These are phyloP conservation scores for Tetrapedia diversipes DNA, from an alignment of 2,888 invertebrate species.

Conservation along the genomic window DNA sequence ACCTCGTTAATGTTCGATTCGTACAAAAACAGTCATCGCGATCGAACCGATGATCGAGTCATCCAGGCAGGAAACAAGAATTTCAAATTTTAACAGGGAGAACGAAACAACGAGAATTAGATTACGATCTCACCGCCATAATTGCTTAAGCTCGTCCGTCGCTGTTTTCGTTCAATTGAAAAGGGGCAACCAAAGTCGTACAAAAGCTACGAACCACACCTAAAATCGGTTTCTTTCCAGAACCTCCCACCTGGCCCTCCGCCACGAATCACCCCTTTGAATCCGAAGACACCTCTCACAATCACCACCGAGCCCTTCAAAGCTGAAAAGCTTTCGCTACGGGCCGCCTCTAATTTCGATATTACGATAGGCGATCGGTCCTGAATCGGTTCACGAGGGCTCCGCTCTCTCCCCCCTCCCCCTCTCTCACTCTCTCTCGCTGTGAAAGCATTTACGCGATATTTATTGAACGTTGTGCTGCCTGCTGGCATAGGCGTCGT, in stretches of 20 bases:
- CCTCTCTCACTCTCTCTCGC: too few species aligned
- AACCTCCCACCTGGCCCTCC: neutral
- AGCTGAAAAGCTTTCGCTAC: slow-evolving; percentile 25
- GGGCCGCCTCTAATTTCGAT: slow-evolving; percentile 57
- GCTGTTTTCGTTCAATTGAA: too few species aligned
- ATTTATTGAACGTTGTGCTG: slow-evolving; percentile 74
- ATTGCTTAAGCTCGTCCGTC: too few species aligned
- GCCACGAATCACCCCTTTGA: slow-evolving; percentile 17
- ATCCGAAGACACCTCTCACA: slow-evolving; percentile 22
- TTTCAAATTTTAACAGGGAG: too few species aligned
- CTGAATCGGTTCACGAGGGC: slow-evolving; percentile 59
- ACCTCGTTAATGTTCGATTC: too few species aligned
- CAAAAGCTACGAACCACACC: neutral
- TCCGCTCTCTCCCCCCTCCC: too few species aligned
- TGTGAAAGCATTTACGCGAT: slow-evolving; percentile 70
- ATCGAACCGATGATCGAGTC: too few species aligned
- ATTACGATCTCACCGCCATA: too few species aligned
- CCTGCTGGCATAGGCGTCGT: slow-evolving; percentile 64
- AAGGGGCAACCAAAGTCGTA: too few species aligned
- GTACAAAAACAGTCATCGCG: too few species aligned
- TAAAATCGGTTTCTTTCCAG: slow-evolving; percentile 5
- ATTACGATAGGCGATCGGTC: slow-evolving; percentile 53
- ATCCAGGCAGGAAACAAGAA: too few species aligned
- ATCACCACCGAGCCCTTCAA: neutral
- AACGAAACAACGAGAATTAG: too few species aligned